Percentiles rank a stretch among this genome's conserved stretches.
Evolutionary conservation across 23 tunicate genomes (phyloP).

Genomic region (Halocynthia aurantium): DNA sequence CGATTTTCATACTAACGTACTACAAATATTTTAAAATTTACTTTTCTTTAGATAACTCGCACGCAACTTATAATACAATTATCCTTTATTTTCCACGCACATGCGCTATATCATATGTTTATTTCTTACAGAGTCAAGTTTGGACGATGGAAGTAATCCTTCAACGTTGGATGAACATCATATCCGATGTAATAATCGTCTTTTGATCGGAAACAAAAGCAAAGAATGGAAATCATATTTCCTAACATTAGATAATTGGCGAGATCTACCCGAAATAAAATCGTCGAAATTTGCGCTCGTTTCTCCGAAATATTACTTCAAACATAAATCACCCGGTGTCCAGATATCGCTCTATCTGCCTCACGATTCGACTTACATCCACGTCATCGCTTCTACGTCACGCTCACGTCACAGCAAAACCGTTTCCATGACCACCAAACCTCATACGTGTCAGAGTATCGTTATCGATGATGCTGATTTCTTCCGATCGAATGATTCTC

Average conservation of each 20-base stretch:
- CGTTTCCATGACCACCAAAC: neutral
- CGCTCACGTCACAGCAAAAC: neutral
- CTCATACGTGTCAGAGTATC: conserved; percentile 8
- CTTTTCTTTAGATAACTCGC: no score
- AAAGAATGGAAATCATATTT: conserved; percentile 8
- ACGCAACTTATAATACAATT: neutral
- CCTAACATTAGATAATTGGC: neutral
- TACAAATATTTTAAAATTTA: no score
- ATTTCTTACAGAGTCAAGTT: neutral
- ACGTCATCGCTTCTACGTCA: conserved; percentile 17
- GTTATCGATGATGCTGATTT: conserved; percentile 8
- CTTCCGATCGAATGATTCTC: neutral
- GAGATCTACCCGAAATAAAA: conserved; percentile 1
- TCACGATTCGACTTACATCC: neutral
- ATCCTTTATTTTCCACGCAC: neutral
- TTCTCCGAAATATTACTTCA: conserved; percentile 2
- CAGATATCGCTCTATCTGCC: conserved; percentile 18
- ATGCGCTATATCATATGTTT: neutral
- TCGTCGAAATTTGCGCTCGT: conserved; percentile 9
- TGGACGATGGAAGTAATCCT: neutral
- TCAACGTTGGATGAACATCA: neutral
- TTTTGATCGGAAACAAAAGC: neutral
- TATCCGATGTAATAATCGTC: conserved; percentile 13
- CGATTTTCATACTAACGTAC: no score
- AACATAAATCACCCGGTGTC: conserved; percentile 6